Evolutionary conservation across 1,140 invertebrate species (phyloP), one percentile per base, ranked within the genome.

Genomic region (Eumeta japonica): DNA sequence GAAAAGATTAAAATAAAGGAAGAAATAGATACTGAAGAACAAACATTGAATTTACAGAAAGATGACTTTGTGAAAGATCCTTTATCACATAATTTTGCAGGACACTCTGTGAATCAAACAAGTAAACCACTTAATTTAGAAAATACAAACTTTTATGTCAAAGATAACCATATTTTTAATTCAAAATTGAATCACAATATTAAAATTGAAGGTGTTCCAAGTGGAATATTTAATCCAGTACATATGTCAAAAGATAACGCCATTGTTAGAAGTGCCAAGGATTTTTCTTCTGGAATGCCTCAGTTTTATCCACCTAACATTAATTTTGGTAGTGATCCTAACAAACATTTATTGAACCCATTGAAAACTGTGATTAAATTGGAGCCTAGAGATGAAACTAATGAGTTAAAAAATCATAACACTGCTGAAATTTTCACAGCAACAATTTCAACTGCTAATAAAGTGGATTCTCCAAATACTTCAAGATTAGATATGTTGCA

Each of bases 1-100:
- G 78, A 80, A 29, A 80, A 80, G 47, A 75, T 77, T 14, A 70
- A 76, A 50, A 79, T 80, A 13, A 81, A 80, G 40, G 80, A 82
- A 46, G 79, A 81, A 59, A 59, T 79, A 41, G 79, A 80, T 51
- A 56, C 72, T 13, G 78, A 74, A 16, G 73, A 76, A 11, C 60
- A 61, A 34, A 43, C 54, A 35, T 39, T 63, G 35, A 68, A 68
- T 42, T 50, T 74, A 31, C 70, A 66, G 39, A 76, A 75, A 40
- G 68, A 75, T 3, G 73, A 76, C 16, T 75, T 54, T 36, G 57
- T 55, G 28, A 71, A 71, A 39, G 73, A 76, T 45, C 68, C 71
- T 12, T 47, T 76, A 3, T 56, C 71, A 24, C 73, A 75, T 37
- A 68, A 56, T 38, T 71, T 62, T 36, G 46, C 62, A 32, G 57